phyloP scores from a whole-genome alignment of 2,888 invertebrate species.

The Drosophila birchii region DNA sequence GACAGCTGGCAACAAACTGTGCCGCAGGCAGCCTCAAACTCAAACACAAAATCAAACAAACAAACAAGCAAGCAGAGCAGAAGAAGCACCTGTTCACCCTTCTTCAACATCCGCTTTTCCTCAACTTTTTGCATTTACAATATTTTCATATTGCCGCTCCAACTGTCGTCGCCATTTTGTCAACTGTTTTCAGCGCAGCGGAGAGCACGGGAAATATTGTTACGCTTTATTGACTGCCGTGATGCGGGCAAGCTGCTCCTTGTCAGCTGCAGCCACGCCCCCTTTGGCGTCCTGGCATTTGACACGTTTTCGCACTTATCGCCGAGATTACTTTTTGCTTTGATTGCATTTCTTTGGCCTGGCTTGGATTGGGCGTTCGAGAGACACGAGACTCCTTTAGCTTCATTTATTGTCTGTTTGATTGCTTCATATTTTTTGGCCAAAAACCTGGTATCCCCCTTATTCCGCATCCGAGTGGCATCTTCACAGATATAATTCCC shows the following conservation, averaged over 20 bases:
- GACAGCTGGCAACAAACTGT: slow-evolving; percentile 40
- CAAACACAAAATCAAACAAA: slow-evolving; percentile 40
- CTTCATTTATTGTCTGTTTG: slow-evolving; percentile 72
- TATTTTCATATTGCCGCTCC: slow-evolving; percentile 53
- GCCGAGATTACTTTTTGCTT: slow-evolving; percentile 78
- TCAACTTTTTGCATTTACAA: slow-evolving; percentile 53
- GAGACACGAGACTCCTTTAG: slow-evolving; percentile 41
- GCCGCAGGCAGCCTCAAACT: slow-evolving; percentile 19
- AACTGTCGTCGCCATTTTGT: slow-evolving; percentile 60
- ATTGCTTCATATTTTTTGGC: slow-evolving; percentile 73
- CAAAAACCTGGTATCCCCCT: slow-evolving; percentile 33
- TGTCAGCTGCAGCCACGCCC: slow-evolving; percentile 48
- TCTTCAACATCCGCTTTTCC: slow-evolving; percentile 19
- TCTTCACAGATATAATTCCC: slow-evolving; percentile 15
- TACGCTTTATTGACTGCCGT: slow-evolving; percentile 59
- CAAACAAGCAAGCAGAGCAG: slow-evolving; percentile 5
- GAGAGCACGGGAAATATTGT: slow-evolving; percentile 40
- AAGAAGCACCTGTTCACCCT: slow-evolving; percentile 41
- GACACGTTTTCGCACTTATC: slow-evolving; percentile 80
- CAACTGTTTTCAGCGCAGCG: slow-evolving; percentile 56
- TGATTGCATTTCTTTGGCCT: slow-evolving; percentile 69
- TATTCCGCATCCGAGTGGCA: background rate
- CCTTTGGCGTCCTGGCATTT: slow-evolving; percentile 36
- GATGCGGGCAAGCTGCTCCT: slow-evolving; percentile 38
- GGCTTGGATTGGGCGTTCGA: background rate